Conservation (phyloP, 2,797 vertebrate genomes). For the Sebastes hubbsi region DNA sequence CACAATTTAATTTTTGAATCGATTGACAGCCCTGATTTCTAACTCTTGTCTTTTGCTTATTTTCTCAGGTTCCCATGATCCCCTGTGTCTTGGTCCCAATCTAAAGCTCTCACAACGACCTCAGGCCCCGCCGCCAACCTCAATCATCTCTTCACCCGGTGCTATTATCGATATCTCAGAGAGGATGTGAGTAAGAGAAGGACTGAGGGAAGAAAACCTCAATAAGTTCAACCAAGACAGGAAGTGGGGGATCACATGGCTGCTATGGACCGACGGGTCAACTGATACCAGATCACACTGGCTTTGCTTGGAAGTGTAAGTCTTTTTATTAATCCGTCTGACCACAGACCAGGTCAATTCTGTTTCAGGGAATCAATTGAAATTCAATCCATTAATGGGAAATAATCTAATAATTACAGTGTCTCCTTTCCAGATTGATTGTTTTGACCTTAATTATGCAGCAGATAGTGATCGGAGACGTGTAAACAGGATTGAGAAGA, state of each 20-base stretch:
- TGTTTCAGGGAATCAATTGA: constrained; percentile 38
- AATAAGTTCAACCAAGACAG: constrained; percentile 17
- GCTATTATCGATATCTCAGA: background rate
- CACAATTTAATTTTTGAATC: too few relatives aligned
- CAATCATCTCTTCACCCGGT: constrained; percentile 19
- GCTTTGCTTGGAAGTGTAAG: constrained; percentile 70
- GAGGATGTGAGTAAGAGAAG: constrained; percentile 58
- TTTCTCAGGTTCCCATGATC: constrained; percentile 42
- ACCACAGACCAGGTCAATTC: constrained; percentile 28
- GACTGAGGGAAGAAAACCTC: constrained; percentile 30
- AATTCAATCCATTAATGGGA: constrained; percentile 46
- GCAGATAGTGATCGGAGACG: background rate
- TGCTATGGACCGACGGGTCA: constrained; percentile 68
- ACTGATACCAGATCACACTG: constrained; percentile 59
- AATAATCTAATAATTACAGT: constrained; percentile 39
- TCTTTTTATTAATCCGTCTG: constrained; percentile 44
- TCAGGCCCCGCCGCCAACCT: background rate
- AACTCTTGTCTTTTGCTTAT: background rate
- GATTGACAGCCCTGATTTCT: background rate
- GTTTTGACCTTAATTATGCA: constrained; percentile 29
- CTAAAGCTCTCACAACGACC: background rate
- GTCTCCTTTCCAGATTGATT: constrained; percentile 41
- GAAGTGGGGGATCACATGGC: constrained; percentile 26
- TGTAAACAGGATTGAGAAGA: background rate
- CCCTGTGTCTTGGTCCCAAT: constrained; percentile 6